Conservation (phyloP, 2,113 vertebrate genomes). For the Climacteris rufus region DNA sequence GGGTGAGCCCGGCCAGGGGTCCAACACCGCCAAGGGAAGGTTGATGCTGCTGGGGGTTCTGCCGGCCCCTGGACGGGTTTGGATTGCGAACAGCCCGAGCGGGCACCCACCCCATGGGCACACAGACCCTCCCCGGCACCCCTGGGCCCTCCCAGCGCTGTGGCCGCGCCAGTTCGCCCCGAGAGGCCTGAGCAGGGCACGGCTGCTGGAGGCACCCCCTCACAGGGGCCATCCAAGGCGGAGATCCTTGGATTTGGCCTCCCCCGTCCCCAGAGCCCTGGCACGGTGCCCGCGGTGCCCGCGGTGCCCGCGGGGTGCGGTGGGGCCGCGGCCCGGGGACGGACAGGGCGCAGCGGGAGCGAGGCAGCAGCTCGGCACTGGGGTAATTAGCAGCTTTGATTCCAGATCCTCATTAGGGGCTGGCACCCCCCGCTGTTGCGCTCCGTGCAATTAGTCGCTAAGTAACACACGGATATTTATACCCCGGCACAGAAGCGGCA, state of each 20-base stretch:
- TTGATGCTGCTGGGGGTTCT: fast-evolving
- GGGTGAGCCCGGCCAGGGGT: not conserved
- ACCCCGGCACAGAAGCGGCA: not conserved
- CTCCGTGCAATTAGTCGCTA: conserved; percentile 63
- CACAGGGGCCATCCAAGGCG: fast-evolving
- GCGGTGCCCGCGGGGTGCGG: fast-evolving
- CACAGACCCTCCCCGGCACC: not conserved
- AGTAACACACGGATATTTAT: conserved; percentile 58
- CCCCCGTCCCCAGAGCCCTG: fast-evolving
- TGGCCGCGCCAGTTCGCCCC: not conserved
- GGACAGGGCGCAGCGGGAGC: not conserved
- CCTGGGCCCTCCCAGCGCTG: not conserved
- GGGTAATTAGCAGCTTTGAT: conserved; percentile 54
- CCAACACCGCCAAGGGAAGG: fast-evolving
- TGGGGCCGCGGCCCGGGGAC: too few relatives aligned
- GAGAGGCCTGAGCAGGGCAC: fast-evolving
- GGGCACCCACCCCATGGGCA: fast-evolving
- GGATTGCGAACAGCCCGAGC: not conserved
- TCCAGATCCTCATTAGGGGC: conserved; percentile 49
- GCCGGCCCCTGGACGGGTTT: fast-evolving
- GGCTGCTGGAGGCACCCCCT: fast-evolving
- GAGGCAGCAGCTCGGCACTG: not conserved
- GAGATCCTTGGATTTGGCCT: not conserved
- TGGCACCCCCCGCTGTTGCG: not conserved
- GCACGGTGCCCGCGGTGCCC: fast-evolving